phyloP scores from a whole-genome alignment of 2,113 vertebrate species.

The Pleuronectes platessa region DNA sequence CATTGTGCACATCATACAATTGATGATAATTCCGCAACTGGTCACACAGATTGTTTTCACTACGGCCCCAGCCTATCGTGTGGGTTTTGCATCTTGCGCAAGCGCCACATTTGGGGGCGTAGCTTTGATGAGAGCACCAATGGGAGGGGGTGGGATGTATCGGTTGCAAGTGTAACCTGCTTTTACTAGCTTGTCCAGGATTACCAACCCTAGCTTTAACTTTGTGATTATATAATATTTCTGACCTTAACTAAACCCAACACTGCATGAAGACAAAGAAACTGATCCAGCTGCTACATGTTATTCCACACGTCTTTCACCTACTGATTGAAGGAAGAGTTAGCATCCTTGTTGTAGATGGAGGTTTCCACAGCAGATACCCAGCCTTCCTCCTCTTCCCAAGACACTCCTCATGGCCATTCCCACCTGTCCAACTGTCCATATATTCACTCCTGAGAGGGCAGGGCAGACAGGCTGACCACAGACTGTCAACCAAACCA shows the following conservation, averaged over 20 bases:
- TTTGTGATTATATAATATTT: constrained; percentile 44
- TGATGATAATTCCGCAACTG: too few relatives aligned
- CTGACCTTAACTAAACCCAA: constrained; percentile 31
- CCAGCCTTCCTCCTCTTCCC: constrained; percentile 1
- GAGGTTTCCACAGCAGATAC: constrained; percentile 34
- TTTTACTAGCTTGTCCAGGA: neutral
- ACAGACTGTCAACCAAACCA: constrained; percentile 76
- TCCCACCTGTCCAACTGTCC: constrained; percentile 74
- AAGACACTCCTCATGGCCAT: constrained; percentile 72
- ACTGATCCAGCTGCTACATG: constrained; percentile 11
- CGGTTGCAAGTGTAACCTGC: neutral
- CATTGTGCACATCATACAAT: too few relatives aligned
- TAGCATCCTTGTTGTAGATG: constrained; percentile 31
- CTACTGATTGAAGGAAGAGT: constrained; percentile 11
- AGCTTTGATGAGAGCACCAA: neutral
- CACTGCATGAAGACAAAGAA: constrained; percentile 18
- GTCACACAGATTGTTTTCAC: too few relatives aligned
- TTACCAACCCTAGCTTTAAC: neutral
- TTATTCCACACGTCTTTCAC: constrained; percentile 8
- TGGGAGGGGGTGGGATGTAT: too few relatives aligned
- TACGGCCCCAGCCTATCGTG: neutral
- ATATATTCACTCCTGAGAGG: constrained; percentile 73
- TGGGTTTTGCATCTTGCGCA: neutral
- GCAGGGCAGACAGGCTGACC: constrained; percentile 73
- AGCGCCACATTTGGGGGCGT: neutral